These are phyloP conservation scores for Xenopus borealis DNA, from an alignment of 2,113 vertebrate species.

Conservation along the genomic window DNA sequence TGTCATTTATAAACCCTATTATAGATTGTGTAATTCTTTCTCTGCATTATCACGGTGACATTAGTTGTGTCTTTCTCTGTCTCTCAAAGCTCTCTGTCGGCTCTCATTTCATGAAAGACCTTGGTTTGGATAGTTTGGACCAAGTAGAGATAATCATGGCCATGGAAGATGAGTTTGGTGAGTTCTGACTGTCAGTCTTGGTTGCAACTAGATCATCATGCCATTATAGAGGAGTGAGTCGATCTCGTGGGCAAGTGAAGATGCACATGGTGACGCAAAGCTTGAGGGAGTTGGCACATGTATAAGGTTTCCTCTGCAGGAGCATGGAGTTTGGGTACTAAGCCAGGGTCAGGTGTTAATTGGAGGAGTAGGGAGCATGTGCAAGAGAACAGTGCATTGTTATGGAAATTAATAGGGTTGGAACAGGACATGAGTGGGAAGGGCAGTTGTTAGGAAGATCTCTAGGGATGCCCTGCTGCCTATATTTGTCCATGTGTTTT, in stretches of 20 bases:
- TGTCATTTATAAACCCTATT: too few species aligned
- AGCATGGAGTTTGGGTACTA: not conserved
- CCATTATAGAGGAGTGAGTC: too few species aligned
- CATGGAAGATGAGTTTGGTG: slow-evolving; percentile 98
- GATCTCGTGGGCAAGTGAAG: too few species aligned
- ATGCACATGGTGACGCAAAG: not conserved
- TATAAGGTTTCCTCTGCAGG: not conserved
- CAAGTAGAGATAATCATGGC: slow-evolving; percentile 99
- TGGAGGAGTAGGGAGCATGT: not conserved
- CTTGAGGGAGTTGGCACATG: not conserved
- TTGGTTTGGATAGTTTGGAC: slow-evolving; percentile 96
- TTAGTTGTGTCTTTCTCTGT: not conserved
- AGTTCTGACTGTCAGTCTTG: slow-evolving; percentile 39
- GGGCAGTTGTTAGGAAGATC: too few species aligned
- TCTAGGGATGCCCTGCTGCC: too few species aligned
- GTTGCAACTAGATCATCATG: too few species aligned
- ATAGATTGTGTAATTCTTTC: too few species aligned
- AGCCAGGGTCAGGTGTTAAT: not conserved
- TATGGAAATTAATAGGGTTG: too few species aligned
- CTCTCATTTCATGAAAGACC: slow-evolving; percentile 95
- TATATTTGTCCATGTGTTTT: too few species aligned
- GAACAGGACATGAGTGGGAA: too few species aligned
- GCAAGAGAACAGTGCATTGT: not conserved
- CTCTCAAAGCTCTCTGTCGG: slow-evolving; percentile 70
- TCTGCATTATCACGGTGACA: too few species aligned